Percentiles rank a stretch among this genome's conserved stretches.
Conservation (phyloP, 2,888 invertebrate genomes). For the Melipona bicolor region DNA sequence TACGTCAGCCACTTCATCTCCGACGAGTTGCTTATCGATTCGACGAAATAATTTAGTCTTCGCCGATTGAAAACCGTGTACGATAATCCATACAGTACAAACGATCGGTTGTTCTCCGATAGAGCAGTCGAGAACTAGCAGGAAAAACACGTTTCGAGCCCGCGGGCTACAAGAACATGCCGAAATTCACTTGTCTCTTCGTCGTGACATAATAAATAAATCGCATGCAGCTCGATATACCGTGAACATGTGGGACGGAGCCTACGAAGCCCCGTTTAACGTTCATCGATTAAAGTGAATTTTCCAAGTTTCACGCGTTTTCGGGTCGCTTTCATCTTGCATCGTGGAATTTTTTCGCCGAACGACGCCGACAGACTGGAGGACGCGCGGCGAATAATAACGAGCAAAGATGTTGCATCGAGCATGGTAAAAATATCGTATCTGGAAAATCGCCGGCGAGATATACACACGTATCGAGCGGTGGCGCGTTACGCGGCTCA, state of each 20-base stretch:
- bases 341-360: too few relatives aligned
- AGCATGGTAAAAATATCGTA: too few relatives aligned
- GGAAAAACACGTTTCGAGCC: background rate
- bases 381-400: too few relatives aligned
- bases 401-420: too few relatives aligned
- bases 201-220: constrained; percentile 1
- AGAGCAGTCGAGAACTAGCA: too few relatives aligned
- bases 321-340: too few relatives aligned
- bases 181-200: background rate
- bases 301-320: too few relatives aligned
- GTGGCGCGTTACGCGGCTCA: background rate
- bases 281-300: too few relatives aligned
- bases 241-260: constrained; percentile 7
- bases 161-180: background rate
- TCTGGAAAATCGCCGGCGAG: too few relatives aligned
- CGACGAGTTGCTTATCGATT: constrained; percentile 43
- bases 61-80: constrained; percentile 1
- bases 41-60: constrained; percentile 51
- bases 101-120: background rate
- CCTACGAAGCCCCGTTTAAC: background rate
- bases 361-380: too few relatives aligned
- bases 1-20: background rate
- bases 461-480: too few relatives aligned
- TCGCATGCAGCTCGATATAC: constrained; percentile 3
- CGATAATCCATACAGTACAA: background rate